Conservation (phyloP, 2,797 vertebrate genomes). For the Hypotaenidia philippensis region DNA sequence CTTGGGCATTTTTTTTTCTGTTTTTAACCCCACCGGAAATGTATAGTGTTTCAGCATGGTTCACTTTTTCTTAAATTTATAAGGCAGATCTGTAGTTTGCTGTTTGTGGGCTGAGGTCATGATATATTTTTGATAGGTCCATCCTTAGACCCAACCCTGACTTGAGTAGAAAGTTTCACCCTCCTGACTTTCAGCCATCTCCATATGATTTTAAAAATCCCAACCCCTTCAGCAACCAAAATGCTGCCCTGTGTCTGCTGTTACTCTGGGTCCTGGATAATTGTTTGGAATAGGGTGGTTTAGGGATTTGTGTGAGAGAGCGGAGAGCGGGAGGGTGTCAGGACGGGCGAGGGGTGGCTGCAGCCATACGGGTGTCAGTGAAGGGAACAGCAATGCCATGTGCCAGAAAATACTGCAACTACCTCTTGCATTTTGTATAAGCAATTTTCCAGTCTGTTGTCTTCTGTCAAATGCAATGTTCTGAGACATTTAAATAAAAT, state of each 20-base stretch:
- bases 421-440: conserved; percentile 74
- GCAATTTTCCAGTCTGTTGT: conserved; percentile 77
- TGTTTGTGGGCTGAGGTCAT: not conserved
- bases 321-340: not conserved
- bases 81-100: not conserved
- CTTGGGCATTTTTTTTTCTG: not conserved
- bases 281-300: not conserved
- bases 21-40: not conserved
- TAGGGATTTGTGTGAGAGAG: not conserved
- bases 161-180: not conserved
- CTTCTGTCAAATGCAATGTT: conserved; percentile 76
- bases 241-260: not conserved
- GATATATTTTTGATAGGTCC: not conserved
- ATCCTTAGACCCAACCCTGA: not conserved
- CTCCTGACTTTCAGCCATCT: not conserved
- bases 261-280: not conserved
- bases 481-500: conserved; percentile 76
- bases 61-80: not conserved
- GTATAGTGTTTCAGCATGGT: not conserved
- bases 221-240: not conserved
- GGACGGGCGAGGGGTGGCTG: not conserved
- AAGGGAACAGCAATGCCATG: conserved; percentile 23
- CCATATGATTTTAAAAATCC: not conserved
- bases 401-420: conserved; percentile 62
- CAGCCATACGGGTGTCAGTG: not conserved